phyloP scores from a whole-genome alignment of 2,797 vertebrate genomes.

The Calcarius lapponicus region DNA sequence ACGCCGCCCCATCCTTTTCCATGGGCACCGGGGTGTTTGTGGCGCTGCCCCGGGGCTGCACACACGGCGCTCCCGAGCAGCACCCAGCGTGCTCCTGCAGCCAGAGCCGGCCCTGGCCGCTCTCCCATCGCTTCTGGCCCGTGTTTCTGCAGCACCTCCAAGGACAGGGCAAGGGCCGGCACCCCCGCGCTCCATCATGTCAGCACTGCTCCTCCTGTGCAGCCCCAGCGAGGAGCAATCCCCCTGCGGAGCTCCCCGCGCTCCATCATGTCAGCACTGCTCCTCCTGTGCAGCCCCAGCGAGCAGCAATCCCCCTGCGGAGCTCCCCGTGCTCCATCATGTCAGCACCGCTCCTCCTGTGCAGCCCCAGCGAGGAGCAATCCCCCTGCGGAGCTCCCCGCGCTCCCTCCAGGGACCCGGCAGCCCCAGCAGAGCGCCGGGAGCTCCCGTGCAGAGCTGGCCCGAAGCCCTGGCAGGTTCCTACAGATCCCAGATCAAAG shows the following conservation, averaged over 20 bases:
- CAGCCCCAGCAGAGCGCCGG: background rate
- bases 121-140: background rate
- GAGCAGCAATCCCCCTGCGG: no score
- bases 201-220: background rate
- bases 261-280: background rate
- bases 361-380: no score
- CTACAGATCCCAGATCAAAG: constrained; percentile 15
- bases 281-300: no score
- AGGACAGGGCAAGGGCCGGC: background rate
- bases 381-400: background rate
- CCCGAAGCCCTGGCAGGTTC: background rate
- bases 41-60: background rate
- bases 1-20: constrained; percentile 44
- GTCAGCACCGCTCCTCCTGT: no score
- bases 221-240: background rate
- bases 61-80: background rate
- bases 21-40: background rate
- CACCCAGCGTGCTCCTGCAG: fast-evolving
- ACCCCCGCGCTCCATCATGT: background rate
- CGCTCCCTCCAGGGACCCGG: background rate
- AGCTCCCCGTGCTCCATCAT: no score
- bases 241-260: background rate
- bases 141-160: background rate
- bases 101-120: background rate
- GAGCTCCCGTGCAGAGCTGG: background rate